These are phyloP conservation scores for Lamellibrachia luymesi DNA, from an alignment of 1,140 invertebrate species.

Conservation along the genomic window DNA sequence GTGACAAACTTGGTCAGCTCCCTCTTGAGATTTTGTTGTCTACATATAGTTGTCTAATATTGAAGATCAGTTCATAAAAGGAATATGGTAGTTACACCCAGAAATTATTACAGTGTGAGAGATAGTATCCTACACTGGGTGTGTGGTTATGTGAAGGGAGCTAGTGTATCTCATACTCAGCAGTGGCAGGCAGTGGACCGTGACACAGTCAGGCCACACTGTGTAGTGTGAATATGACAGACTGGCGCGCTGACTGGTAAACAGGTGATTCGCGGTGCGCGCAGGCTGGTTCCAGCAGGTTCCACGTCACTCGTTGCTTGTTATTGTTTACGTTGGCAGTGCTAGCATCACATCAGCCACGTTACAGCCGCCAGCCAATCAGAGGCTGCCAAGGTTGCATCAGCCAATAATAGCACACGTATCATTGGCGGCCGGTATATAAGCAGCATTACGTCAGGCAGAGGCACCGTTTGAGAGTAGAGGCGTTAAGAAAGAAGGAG, in stretches of 20 bases:
- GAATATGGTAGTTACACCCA: background rate
- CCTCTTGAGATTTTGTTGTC: background rate
- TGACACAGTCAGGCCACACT: background rate
- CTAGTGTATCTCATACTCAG: background rate
- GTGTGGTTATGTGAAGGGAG: background rate
- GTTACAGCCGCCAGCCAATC: background rate
- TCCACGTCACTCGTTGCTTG: background rate
- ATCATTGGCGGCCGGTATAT: background rate
- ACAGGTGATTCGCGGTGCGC: background rate
- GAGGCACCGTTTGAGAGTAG: background rate
- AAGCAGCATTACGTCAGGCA: background rate
- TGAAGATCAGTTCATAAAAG: background rate
- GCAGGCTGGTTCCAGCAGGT: background rate
- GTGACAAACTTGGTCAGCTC: background rate
- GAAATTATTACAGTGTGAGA: background rate
- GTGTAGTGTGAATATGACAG: background rate
- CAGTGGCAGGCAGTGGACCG: background rate
- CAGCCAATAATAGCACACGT: background rate
- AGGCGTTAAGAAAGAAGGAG: background rate
- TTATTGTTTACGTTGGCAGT: background rate
- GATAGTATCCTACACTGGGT: background rate
- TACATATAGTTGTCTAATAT: too few species aligned
- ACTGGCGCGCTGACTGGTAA: background rate
- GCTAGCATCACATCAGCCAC: background rate
- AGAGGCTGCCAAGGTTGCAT: background rate